Base-by-base conservation (phyloP, 2,797 vertebrate genomes). In the Yasuhikotakia modesta region DNA sequence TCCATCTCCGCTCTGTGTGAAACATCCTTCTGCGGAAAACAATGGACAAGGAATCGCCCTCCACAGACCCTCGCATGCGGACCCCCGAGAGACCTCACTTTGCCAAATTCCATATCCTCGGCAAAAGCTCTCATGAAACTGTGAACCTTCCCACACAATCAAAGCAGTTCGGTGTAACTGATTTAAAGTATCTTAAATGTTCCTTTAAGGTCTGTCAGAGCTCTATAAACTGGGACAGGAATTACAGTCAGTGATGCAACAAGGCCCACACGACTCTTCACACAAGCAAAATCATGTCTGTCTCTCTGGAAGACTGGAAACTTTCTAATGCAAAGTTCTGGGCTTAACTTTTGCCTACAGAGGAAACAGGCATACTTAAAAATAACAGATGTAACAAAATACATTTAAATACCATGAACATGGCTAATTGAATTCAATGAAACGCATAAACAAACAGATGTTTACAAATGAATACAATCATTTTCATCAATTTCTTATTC, bases 11-110 rank as follows among this genome's bases (percentile, higher is more conserved):
- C 71, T 74, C 71, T 64, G 39, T 79, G 61, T 75, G 63, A 86
- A 84, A 81, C 67, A 70, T 78, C 63, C 76, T 82, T 86, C 17
- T 57, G 50, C 52, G 78, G 77, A 83, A 86, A 81, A 84, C 82
- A 76, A 80, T 77, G 69, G 76, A 85, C 73, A 83, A 80, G 64
- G 60, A 73, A 73, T 81, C 75, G 69, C 76, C 76, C 72, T n/a
- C 60, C 70, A 79, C 74, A 72, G 30, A 68, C 39, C 73, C 57
- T 71, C 50, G 78, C 57, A 58, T 82, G 63, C 63, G 63, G 43
- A 81, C 73, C 53, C 79, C 71, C 79, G 39, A 68, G 76, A 74
- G 76, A 81, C 70, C 12, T 60, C 19, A 7, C 72, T 70, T 79
- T 79, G 76, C 73, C 70, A 63, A 66, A 68, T 81, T 75, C 55